Evolutionary conservation across 2,113 vertebrate species (phyloP).

Genomic region (Willisornis vidua): DNA sequence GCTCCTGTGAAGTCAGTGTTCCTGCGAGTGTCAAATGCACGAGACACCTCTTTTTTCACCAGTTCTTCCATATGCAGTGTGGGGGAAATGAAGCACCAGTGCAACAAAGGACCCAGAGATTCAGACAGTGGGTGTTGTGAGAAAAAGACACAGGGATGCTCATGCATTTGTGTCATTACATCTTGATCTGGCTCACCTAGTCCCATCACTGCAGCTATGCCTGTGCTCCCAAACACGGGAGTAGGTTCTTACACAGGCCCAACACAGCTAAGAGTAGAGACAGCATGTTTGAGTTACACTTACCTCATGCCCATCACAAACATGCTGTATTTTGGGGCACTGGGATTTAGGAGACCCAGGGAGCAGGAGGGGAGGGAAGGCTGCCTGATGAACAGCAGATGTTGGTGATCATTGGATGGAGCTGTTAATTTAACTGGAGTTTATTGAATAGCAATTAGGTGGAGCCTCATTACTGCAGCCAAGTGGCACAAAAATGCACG

Average conservation of each 20-base stretch:
- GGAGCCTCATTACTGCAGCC: conserved; percentile 83
- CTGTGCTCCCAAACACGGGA: background rate
- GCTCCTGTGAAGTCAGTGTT: background rate
- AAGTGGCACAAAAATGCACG: conserved; percentile 62
- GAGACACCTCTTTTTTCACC: background rate
- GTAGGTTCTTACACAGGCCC: background rate
- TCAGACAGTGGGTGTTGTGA: background rate
- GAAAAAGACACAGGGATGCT: background rate
- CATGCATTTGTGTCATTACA: background rate
- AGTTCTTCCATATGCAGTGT: accelerated
- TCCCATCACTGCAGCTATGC: background rate
- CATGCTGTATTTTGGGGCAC: background rate
- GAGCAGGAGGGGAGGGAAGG: conserved; percentile 54
- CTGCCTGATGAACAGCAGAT: conserved; percentile 85
- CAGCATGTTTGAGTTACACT: accelerated
- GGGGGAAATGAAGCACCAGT: background rate
- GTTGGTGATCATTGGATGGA: conserved; percentile 82
- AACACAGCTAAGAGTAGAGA: background rate
- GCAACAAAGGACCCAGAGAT: background rate
- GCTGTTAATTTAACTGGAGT: conserved; percentile 88
- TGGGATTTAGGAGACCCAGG: conserved; percentile 49
- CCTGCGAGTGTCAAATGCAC: background rate
- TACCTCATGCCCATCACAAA: background rate
- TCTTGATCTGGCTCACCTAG: background rate
- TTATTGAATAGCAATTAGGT: conserved; percentile 88